These are phyloP conservation scores for Thera britannica DNA, from an alignment of 2,888 invertebrate species.

Conservation along the genomic window DNA sequence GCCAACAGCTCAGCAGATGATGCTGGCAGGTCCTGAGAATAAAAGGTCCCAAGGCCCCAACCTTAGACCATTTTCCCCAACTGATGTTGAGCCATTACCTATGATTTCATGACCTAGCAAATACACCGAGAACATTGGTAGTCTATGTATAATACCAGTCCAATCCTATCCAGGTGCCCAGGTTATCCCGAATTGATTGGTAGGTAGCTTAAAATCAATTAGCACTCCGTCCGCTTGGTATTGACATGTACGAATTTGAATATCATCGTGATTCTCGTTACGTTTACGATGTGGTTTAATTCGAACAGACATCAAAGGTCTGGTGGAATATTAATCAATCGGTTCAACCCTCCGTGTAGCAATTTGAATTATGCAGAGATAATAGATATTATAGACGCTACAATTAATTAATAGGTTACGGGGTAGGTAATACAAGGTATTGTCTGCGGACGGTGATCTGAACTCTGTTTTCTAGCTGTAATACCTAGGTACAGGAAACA, in stretches of 20 bases:
- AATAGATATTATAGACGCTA: slow-evolving; percentile 8
- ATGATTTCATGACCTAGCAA: no score
- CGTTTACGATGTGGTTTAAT: slow-evolving; percentile 28
- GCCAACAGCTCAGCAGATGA: no score
- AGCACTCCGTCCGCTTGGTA: slow-evolving; percentile 13
- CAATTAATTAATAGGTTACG: slow-evolving; percentile 4
- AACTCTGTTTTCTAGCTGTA: no score
- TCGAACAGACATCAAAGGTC: slow-evolving; percentile 35
- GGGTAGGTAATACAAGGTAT: neutral
- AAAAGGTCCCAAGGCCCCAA: no score
- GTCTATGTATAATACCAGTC: neutral
- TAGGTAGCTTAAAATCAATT: slow-evolving; percentile 14
- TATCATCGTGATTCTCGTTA: slow-evolving; percentile 8
- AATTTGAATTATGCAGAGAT: slow-evolving; percentile 25
- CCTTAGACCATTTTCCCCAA: no score
- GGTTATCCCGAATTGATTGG: neutral
- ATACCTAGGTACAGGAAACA: no score
- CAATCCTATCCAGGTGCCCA: neutral
- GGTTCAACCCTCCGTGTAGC: slow-evolving; percentile 24
- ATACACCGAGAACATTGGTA: neutral
- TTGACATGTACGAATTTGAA: slow-evolving; percentile 25
- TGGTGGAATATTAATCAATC: slow-evolving; percentile 37
- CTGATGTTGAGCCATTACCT: no score
- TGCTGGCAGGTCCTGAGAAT: no score
- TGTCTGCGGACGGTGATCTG: no score